phyloP scores from a whole-genome alignment of 2,113 vertebrate genomes.

The Maccullochella peelii region DNA sequence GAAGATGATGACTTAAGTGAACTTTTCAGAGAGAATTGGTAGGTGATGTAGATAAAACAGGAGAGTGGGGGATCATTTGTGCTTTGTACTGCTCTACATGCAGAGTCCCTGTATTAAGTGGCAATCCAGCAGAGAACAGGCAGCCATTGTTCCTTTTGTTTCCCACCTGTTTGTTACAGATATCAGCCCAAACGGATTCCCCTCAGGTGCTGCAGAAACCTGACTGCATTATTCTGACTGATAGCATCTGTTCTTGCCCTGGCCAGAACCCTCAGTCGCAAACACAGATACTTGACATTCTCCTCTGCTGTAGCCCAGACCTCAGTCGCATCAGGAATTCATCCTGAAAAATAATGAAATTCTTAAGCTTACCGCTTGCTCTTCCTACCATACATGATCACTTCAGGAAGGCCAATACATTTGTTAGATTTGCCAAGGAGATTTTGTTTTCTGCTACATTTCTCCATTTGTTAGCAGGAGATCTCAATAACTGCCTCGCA shows the following conservation, averaged over 20 bases:
- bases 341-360: not conserved
- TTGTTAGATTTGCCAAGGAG: accelerated
- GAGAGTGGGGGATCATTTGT: not conserved
- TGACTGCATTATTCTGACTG: not conserved
- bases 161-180: not conserved
- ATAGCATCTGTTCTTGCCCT: not conserved
- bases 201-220: conserved; percentile 32
- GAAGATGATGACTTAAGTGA: not conserved
- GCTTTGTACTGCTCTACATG: not conserved
- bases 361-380: too few species aligned
- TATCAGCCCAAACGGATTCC: not conserved
- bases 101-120: not conserved
- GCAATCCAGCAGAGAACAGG: conserved; percentile 9
- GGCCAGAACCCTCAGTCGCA: not conserved
- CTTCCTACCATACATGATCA: too few species aligned
- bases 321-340: not conserved
- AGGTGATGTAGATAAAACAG: not conserved
- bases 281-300: not conserved
- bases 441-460: not conserved
- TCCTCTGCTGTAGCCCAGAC: not conserved
- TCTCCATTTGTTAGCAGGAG: not conserved
- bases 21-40: not conserved
- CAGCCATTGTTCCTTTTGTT: not conserved
- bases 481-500: not conserved
- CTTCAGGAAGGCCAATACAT: not conserved